Base-by-base conservation (phyloP, 2,113 vertebrate genomes). In the Porphyrio hochstetteri region DNA sequence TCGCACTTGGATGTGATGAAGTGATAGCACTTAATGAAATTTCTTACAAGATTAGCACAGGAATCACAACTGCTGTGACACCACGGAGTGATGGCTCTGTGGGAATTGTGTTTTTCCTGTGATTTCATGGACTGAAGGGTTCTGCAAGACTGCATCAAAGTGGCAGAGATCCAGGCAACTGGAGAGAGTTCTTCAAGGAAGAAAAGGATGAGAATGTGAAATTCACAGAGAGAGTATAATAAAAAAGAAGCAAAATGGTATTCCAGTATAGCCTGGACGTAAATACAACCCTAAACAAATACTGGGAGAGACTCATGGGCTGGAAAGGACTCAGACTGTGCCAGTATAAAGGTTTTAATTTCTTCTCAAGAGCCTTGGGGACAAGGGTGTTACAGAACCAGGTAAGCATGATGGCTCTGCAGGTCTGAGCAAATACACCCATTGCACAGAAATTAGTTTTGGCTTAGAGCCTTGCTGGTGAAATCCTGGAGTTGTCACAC, bases 81-180 rank as follows among this genome's bases (percentile, higher is more conserved):
- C 76, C 1, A 0, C 9, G 1, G 75, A 64, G 71, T 74, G 76
- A 77, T 80, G 13, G 50, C 86, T 92, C 76, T 36, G 36, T 46
- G 88, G 50, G 79, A 95, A 86, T 50, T 86, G 75, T 44, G 63
- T 23, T 88, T 92, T 88, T 93, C 88, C 92, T 83, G 89, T 90
- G 85, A 72, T 88, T 96, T 90, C 4, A 12, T 50, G 67, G 59
- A 44, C 63, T 77, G 72, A 80, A 86, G 38, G 10, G 28, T 88
- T 93, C 88, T 74, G 50, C 59, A 80, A 63, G 40, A 48, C 63
- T 85, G 27, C 71, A 67, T 92, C 59, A 53, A 95, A 92, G 71
- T 77, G 61, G 59, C 50, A 74, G 82, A 92, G 46, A 82, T 67
- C 55, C 59, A 90, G 71, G 56, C 61, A 65, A 65, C 38, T 40